A percentile compares a stretch with the other conserved stretches of the same genome.
Conservation (phyloP, 2,888 invertebrate species). For the Osmoderma eremita region DNA sequence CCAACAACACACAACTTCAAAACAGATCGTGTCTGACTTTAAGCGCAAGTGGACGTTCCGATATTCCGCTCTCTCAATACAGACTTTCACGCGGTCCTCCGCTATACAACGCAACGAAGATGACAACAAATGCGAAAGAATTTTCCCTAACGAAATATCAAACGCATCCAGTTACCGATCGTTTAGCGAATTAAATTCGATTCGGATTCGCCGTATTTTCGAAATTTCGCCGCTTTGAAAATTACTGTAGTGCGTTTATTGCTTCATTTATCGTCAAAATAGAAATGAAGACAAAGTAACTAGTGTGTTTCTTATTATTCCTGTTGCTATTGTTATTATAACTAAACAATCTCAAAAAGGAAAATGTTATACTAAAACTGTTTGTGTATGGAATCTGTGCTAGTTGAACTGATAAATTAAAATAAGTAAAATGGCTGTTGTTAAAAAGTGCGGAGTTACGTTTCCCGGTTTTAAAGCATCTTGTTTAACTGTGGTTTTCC, state of each 20-base stretch:
- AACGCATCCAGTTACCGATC: conserved; percentile 11
- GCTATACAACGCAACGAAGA: conserved; percentile 16
- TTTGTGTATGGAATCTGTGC: neutral
- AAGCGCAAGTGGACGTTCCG: conserved; percentile 38
- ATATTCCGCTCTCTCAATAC: conserved; percentile 15
- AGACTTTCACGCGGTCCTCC: conserved; percentile 18
- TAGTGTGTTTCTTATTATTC: no score
- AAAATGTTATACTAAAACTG: conserved; percentile 19
- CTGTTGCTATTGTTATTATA: no score
- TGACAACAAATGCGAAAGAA: conserved; percentile 38
- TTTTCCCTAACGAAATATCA: neutral
- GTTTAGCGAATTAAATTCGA: neutral
- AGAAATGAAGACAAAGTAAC: no score
- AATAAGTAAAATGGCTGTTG: conserved; percentile 50
- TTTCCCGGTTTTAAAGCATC: conserved; percentile 60
- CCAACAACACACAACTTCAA: conserved; percentile 43
- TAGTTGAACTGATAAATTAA: neutral
- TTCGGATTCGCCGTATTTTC: no score
- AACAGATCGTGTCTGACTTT: conserved; percentile 46
- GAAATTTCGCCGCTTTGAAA: no score
- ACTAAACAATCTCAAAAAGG: no score
- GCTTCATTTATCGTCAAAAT: no score
- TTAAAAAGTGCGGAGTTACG: conserved; percentile 55
- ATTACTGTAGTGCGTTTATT: no score
- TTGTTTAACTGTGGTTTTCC: conserved; percentile 67